Evolutionary conservation across 2,797 vertebrate genomes (phyloP).

Genomic region (Acropternis orthonyx): DNA sequence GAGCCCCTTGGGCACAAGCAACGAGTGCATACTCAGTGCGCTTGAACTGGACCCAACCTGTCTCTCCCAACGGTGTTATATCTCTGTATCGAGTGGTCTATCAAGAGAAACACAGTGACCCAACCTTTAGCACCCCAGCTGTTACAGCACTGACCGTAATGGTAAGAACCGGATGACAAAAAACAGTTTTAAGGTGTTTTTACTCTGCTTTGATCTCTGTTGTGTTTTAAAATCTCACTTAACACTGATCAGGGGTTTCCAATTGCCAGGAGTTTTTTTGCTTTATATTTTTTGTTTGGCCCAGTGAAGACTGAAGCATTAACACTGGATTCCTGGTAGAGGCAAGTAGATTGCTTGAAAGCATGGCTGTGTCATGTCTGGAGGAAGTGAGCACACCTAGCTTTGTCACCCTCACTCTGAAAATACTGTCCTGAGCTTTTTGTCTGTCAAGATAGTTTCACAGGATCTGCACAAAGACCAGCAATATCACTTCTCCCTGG

Average conservation of each 20-base stretch:
- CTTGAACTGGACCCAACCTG: constrained; percentile 85
- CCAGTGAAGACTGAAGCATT: neutral
- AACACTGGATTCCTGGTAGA: neutral
- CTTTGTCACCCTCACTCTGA: neutral
- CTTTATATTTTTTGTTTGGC: neutral
- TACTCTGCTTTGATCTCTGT: neutral
- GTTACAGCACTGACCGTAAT: constrained; percentile 83
- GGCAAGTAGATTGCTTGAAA: neutral
- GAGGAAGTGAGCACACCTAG: neutral
- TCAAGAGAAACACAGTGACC: constrained; percentile 78
- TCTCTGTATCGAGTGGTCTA: constrained; percentile 83
- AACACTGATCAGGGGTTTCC: neutral
- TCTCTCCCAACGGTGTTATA: constrained; percentile 84
- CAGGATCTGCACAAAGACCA: neutral
- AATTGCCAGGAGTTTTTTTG: neutral
- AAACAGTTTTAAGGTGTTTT: neutral
- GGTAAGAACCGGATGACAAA: constrained; percentile 78
- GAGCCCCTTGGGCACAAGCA: constrained; percentile 76
- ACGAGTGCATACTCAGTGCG: constrained; percentile 76
- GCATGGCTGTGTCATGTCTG: neutral
- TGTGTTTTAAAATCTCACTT: neutral
- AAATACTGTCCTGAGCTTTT: neutral
- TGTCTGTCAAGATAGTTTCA: neutral
- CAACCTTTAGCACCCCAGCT: constrained; percentile 73
- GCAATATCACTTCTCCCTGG: neutral